phyloP scores from a whole-genome alignment of 2,797 vertebrate genomes.

The Danio choprae region DNA sequence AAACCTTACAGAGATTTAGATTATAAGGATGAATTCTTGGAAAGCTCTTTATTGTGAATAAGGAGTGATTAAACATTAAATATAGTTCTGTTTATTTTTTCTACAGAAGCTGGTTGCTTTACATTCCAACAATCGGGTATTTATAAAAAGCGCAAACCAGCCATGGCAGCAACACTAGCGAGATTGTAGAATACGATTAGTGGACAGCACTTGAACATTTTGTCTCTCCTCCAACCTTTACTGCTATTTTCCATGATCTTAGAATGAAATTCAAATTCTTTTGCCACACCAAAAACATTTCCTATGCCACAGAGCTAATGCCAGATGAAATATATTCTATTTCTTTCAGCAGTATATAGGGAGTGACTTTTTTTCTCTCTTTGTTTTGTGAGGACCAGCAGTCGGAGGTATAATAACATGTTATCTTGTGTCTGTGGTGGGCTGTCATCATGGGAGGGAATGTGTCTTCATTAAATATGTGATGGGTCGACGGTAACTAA shows the following conservation, averaged over 20 bases:
- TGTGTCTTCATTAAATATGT: constrained; percentile 25
- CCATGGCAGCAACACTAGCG: constrained; percentile 62
- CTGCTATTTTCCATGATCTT: constrained; percentile 73
- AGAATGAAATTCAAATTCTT: constrained; percentile 70
- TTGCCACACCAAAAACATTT: constrained; percentile 70
- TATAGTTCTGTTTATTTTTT: constrained; percentile 61
- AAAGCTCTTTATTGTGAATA: constrained; percentile 68
- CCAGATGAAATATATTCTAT: constrained; percentile 58
- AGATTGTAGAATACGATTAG: constrained; percentile 66
- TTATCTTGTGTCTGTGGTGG: constrained; percentile 49
- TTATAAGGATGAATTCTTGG: constrained; percentile 62
- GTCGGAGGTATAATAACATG: constrained; percentile 43
- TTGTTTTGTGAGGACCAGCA: constrained; percentile 26
- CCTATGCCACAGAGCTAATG: constrained; percentile 65
- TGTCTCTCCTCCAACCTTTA: constrained; percentile 68
- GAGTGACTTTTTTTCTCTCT: constrained; percentile 33
- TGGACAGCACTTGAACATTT: constrained; percentile 66
- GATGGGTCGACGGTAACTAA: constrained; percentile 53
- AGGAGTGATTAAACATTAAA: constrained; percentile 64
- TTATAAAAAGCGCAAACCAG: constrained; percentile 67
- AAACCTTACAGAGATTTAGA: constrained; percentile 51
- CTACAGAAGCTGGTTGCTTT: constrained; percentile 57
- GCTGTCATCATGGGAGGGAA: constrained; percentile 28
- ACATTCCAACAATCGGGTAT: constrained; percentile 40
- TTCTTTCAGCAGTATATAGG: constrained; percentile 47